Evolutionary conservation across 2,113 vertebrate species (phyloP).

Genomic region (Menura novaehollandiae): DNA sequence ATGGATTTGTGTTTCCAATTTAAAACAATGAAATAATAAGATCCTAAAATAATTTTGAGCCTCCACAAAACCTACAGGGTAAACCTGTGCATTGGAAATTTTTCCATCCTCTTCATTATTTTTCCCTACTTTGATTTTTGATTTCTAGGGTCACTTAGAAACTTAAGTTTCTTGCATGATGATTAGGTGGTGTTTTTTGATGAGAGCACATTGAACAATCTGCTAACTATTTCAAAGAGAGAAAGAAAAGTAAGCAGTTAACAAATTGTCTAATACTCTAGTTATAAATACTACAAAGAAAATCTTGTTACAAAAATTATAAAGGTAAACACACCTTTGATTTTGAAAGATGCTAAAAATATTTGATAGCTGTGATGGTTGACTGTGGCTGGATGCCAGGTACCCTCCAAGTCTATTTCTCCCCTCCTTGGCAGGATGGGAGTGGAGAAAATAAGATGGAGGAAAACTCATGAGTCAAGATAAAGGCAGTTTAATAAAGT

Average conservation of each 20-base stretch:
- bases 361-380: neutral
- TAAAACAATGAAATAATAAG: neutral
- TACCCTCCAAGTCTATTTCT: neutral
- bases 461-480: neutral
- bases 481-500: neutral
- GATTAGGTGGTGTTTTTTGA: neutral
- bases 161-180: neutral
- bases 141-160: neutral
- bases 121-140: neutral
- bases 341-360: neutral
- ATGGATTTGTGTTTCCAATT: neutral
- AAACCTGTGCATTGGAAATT: neutral
- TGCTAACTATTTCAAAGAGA: neutral
- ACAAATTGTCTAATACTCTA: neutral
- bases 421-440: neutral
- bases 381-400: neutral
- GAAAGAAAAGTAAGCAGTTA: neutral
- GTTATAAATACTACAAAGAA: neutral
- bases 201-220: neutral
- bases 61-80: neutral
- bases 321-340: neutral
- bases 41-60: neutral
- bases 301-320: neutral
- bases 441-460: neutral
- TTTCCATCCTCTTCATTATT: neutral